Base-by-base conservation (phyloP, 2,797 vertebrate genomes). In the Valencia hispanica region DNA sequence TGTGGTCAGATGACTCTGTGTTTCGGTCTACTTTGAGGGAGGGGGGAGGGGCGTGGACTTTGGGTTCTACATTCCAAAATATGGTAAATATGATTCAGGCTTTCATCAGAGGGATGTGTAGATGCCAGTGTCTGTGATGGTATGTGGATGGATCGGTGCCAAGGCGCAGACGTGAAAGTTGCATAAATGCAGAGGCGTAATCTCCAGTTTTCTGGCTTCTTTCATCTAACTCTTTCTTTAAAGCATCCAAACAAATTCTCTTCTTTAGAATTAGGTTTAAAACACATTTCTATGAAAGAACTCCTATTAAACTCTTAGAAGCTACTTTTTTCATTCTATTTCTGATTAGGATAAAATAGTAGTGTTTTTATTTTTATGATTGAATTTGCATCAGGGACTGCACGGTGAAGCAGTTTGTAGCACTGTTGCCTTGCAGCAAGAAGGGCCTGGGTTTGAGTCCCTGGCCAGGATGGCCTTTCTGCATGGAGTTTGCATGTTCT, bases 51-150 rank as follows among this genome's bases (percentile, higher is more conserved):
- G 17, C n/a, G 11, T 53, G 8, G 50, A 72, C 34, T n/a, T 55
- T 55, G 5, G 14, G 27, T 32, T 22, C 68, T 20, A 30, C 27
- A 48, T 55, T 39, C 50, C 70, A 72, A 41, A 55, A 30, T 36
- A 41, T 66, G 22, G 41, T 25, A n/a, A 66, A 41, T 66, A 72
- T 39, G 32, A 72, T 55, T n/a, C 50, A 72, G 50, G 36, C 34
- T 53, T 25, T 72, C n/a, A 72, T 72, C 50, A 0, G 27, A 72
- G 34, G 12, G 3, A 39, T 27, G 34, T 41, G 32, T 27, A 8
- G 27, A 72, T 39, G 25, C 50, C 45, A 53, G 70, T 4, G 15
- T n/a, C 70, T 71, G 68, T 48, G 48, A 41, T 27, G 34, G 51
- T 41, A 72, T 39, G 70, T 8, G 36, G 50, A 14, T 72, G 34